Evolutionary conservation across 2,888 invertebrate species (phyloP).

Genomic region (Caenorhabditis auriculariae): DNA sequence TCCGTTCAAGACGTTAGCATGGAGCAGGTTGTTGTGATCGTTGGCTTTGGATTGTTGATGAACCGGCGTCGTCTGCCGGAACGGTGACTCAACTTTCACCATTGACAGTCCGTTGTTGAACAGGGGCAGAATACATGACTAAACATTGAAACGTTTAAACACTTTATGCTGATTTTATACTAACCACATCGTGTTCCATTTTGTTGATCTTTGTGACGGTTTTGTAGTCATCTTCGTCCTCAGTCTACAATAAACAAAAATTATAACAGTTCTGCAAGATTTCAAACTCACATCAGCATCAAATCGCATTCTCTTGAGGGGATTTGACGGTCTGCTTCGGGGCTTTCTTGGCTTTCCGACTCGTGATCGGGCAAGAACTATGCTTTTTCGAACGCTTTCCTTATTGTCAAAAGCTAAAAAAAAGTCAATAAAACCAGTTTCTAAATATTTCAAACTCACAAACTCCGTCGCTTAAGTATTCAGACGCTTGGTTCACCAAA

Average conservation of each 20-base stretch:
- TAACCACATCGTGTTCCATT: constrained; percentile 14
- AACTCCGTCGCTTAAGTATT: constrained; percentile 46
- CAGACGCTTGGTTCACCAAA: constrained; percentile 41
- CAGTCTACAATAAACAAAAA: constrained; percentile 17
- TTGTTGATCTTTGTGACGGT: constrained; percentile 21
- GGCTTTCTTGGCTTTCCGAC: constrained; percentile 48
- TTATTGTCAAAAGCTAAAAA: constrained; percentile 50
- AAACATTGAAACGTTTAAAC: background rate
- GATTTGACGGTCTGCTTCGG: constrained; percentile 19
- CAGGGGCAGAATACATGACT: constrained; percentile 24
- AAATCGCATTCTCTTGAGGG: constrained; percentile 37
- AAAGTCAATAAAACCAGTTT: background rate
- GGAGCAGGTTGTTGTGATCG: constrained; percentile 30
- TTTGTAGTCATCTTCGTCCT: constrained; percentile 36
- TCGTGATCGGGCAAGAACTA: constrained; percentile 52
- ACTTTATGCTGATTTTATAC: background rate
- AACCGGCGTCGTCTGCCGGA: constrained; percentile 26
- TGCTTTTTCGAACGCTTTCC: constrained; percentile 57
- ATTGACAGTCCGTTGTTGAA: constrained; percentile 35
- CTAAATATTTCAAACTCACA: constrained; percentile 1
- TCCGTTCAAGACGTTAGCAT: constrained; percentile 27
- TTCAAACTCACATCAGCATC: constrained; percentile 24
- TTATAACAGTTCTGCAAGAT: background rate
- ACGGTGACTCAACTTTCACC: constrained; percentile 39
- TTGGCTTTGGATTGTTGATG: constrained; percentile 16